Percentiles rank a stretch among this genome's conserved stretches.
phyloP scores from a whole-genome alignment of 1,140 invertebrate species.

The Drosophila biarmipes region DNA sequence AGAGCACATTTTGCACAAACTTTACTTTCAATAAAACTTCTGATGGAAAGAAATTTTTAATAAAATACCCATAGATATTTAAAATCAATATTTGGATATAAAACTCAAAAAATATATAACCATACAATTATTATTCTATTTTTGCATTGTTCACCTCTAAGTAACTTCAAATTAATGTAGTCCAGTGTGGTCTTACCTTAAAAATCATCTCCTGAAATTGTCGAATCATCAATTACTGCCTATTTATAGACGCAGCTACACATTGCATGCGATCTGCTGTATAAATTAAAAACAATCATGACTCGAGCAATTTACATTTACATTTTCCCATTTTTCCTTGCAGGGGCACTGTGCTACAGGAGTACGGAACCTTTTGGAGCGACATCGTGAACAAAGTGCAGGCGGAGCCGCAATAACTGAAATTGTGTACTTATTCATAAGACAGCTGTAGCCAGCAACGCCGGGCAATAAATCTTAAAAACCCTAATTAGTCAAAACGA shows the following conservation, averaged over 20 bases:
- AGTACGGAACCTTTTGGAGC: conserved; percentile 90
- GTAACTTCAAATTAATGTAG: conserved; percentile 8
- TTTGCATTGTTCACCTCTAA: too few relatives aligned
- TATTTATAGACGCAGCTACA: conserved; percentile 41
- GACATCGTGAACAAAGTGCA: conserved; percentile 85
- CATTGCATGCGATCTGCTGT: conserved; percentile 35
- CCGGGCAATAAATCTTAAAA: conserved; percentile 62
- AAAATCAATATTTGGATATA: too few relatives aligned
- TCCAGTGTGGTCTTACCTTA: conserved; percentile 20
- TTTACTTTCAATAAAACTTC: not conserved
- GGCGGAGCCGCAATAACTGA: conserved; percentile 44
- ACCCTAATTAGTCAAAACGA: conserved; percentile 57
- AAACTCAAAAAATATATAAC: too few relatives aligned
- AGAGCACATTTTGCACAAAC: not conserved
- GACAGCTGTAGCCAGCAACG: conserved; percentile 36
- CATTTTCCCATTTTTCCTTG: conserved; percentile 83
- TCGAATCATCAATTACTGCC: conserved; percentile 50
- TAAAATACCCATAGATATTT: not conserved
- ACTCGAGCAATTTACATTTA: conserved; percentile 27
- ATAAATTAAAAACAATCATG: conserved; percentile 35
- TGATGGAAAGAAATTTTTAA: too few relatives aligned
- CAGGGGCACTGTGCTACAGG: conserved; percentile 90
- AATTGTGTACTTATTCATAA: conserved; percentile 39
- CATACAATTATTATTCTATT: too few relatives aligned
- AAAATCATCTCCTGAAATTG: conserved; percentile 23